Evolutionary conservation across 2,888 invertebrate genomes (phyloP).

Genomic region (Amiota communis): DNA sequence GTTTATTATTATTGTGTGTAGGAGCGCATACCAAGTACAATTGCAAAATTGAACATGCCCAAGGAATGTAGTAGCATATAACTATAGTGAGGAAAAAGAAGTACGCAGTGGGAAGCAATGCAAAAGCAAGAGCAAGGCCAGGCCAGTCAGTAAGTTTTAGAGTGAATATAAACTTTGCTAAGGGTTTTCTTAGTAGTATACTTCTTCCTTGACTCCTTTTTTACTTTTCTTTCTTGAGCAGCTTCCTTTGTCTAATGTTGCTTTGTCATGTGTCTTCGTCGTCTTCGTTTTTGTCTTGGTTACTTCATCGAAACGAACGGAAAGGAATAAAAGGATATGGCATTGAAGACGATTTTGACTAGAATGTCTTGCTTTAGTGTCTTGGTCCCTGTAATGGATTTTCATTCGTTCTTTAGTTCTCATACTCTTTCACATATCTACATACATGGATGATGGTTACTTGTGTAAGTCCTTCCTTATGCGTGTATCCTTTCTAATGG

Average conservation of each 20-base stretch:
- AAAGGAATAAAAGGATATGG: conserved; percentile 1
- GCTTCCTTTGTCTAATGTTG: not conserved
- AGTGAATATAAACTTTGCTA: conserved; percentile 16
- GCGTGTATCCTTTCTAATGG: conserved; percentile 31
- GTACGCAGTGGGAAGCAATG: too few species aligned
- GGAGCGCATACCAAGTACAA: conserved; percentile 21
- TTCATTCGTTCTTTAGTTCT: conserved; percentile 2
- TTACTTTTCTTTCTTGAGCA: too few species aligned
- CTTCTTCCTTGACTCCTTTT: not conserved
- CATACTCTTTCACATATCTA: not conserved
- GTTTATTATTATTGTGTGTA: not conserved
- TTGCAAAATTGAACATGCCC: conserved; percentile 34
- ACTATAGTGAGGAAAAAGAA: too few species aligned
- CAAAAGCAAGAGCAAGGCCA: too few species aligned
- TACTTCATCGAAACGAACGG: too few species aligned
- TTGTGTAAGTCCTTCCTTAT: not conserved
- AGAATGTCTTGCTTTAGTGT: conserved; percentile 24
- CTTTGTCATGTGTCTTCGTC: conserved; percentile 6
- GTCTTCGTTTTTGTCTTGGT: too few species aligned
- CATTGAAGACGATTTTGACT: conserved; percentile 21
- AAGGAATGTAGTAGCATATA: conserved; percentile 20
- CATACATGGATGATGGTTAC: too few species aligned
- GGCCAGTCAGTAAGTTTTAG: not conserved
- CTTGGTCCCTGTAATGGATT: conserved; percentile 18
- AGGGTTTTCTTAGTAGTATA: not conserved